phyloP scores from a whole-genome alignment of 2,113 vertebrate genomes.

The Myotis yumanensis region DNA sequence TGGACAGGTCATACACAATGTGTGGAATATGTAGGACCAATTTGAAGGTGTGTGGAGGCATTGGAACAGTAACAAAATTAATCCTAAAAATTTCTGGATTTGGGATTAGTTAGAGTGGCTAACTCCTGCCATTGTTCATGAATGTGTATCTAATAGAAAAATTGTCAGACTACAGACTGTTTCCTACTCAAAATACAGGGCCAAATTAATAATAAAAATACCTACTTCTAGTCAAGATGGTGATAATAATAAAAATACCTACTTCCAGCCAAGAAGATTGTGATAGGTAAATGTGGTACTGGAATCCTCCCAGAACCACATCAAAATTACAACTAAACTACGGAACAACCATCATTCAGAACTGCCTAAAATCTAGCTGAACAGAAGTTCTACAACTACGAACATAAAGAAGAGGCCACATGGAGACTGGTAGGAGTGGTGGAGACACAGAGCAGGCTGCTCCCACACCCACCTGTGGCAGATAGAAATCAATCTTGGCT shows the following conservation, averaged over 20 bases:
- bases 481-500: neutral
- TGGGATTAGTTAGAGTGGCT: neutral
- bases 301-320: neutral
- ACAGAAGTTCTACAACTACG: neutral
- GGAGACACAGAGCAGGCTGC: neutral
- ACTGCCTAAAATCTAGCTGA: neutral
- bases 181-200: conserved; percentile 58
- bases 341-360: neutral
- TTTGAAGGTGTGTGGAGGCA: neutral
- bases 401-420: neutral
- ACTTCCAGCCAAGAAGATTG: neutral
- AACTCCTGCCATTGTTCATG: neutral
- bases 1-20: neutral
- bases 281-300: neutral
- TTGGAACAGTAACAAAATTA: neutral
- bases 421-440: neutral
- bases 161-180: conserved; percentile 32
- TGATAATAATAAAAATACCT: neutral
- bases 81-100: neutral
- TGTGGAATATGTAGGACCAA: neutral
- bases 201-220: conserved; percentile 42
- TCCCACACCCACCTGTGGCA: neutral
- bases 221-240: neutral
- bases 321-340: neutral
- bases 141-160: neutral